Percentiles rank a stretch among this genome's conserved stretches.
These are phyloP conservation scores for Phengaris arion DNA, from an alignment of 2,888 invertebrate species.

Conservation along the genomic window DNA sequence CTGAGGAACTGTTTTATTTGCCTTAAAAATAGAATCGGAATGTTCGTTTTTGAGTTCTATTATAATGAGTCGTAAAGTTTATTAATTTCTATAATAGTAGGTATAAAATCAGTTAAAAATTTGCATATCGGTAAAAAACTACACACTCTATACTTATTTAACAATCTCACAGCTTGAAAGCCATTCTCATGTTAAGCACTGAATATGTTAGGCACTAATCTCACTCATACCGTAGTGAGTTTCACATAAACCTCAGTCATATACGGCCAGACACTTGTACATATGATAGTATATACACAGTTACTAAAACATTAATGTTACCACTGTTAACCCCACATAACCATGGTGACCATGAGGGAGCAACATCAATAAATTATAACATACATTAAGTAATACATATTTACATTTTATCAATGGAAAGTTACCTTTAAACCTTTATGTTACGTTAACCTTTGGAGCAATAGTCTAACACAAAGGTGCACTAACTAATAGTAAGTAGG, in stretches of 20 bases:
- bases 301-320: not conserved
- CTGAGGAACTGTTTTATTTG: not conserved
- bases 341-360: not conserved
- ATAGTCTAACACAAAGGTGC: not conserved
- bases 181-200: constrained; percentile 3
- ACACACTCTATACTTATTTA: constrained; percentile 2
- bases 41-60: not conserved
- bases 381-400: constrained; percentile 1
- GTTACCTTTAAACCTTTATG: not conserved
- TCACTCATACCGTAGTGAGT: not conserved
- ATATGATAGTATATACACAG: not conserved
- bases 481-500: constrained; percentile 9
- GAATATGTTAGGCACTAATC: constrained; percentile 15
- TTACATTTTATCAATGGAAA: constrained; percentile 5
- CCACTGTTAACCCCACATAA: not conserved
- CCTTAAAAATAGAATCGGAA: constrained; percentile 14
- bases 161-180: constrained; percentile 9
- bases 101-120: constrained; percentile 21
- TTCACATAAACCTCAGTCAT: constrained; percentile 2
- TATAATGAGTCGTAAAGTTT: not conserved
- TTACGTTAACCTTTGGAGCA: not conserved
- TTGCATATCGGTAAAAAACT: constrained; percentile 20
- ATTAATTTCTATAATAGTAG: constrained; percentile 16
- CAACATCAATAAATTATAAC: constrained; percentile 5
- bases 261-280: not conserved